Base-by-base conservation (phyloP, 2,113 vertebrate species). In the Diglossa brunneiventris region DNA sequence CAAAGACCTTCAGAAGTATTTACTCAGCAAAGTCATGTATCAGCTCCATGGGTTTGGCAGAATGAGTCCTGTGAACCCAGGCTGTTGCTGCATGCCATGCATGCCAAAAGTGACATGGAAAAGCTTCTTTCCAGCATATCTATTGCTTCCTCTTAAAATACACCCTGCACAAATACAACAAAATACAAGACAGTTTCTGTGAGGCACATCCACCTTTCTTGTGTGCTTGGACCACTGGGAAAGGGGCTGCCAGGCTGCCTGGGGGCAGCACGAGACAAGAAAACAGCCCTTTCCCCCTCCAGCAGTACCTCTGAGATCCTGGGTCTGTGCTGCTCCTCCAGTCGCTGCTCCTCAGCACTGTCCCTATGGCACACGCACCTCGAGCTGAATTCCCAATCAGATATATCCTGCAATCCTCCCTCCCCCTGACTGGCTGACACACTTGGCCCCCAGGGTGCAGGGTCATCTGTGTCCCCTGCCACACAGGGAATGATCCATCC, bases 1-100 rank as follows among this genome's bases (percentile, higher is more conserved):
- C 46, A 70, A 78, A 88, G 50, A 73, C 75, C 79, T 90, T 93
- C 50, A 78, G 70, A 91, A 92, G 70, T 84, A 93, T 93, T 95
- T 93, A 59, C 69, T 67, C 70, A 62, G 78, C 33, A 33, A 87
- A 91, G 81, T 87, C 81, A 87, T 93, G 24, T 58, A 87, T 68
- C 3, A 77, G 78, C 61, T 93, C 63, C 28, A 21, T 55, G 61
- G 61, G 46, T 67, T 81, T 41, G 81, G 69, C 82, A 90, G 82
- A 74, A 78, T 0, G 7, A 70, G 20, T 84, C 69, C 63, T 15
- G 13, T 52, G 78, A 84, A 93, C 53, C 46, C 15, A 81, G 84
- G 46, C 61, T 74, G 50, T 52, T 66, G 50, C 59, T 66, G 68
- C 69, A 74, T 41, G 64, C 42, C 31, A 52, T 10, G 24, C 72